phyloP scores from a whole-genome alignment of 2,888 invertebrate species.

The Lasius fuliginosus region DNA sequence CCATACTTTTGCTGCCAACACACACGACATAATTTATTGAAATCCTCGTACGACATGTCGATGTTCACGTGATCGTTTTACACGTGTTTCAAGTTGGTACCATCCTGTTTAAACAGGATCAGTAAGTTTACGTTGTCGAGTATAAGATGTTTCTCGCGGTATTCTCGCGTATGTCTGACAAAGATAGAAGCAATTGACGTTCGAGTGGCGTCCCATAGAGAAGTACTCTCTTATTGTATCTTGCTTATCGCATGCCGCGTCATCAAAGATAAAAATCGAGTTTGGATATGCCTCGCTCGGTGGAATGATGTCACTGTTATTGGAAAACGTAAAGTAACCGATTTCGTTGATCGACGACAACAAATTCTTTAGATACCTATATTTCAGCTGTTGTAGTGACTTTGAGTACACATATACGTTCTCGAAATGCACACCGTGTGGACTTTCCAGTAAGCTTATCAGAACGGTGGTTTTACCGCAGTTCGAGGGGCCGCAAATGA shows the following conservation, averaged over 20 bases:
- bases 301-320: neutral
- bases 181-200: no score
- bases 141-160: no score
- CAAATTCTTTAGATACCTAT: neutral
- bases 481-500: neutral
- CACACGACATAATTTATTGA: neutral
- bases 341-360: neutral
- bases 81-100: neutral
- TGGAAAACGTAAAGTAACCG: neutral
- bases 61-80: neutral
- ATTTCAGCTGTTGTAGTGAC: neutral
- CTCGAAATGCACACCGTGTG: neutral
- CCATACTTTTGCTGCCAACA: neutral
- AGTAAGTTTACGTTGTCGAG: neutral
- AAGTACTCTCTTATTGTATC: neutral
- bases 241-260: neutral
- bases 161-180: no score
- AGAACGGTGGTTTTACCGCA: conserved; percentile 14
- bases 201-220: no score
- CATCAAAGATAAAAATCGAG: neutral
- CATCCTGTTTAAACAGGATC: neutral
- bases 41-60: neutral
- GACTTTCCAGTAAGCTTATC: neutral
- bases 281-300: neutral
- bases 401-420: conserved; percentile 10